These are phyloP conservation scores for Chrysoperla carnea DNA, from an alignment of 1,140 invertebrate species.

Conservation along the genomic window DNA sequence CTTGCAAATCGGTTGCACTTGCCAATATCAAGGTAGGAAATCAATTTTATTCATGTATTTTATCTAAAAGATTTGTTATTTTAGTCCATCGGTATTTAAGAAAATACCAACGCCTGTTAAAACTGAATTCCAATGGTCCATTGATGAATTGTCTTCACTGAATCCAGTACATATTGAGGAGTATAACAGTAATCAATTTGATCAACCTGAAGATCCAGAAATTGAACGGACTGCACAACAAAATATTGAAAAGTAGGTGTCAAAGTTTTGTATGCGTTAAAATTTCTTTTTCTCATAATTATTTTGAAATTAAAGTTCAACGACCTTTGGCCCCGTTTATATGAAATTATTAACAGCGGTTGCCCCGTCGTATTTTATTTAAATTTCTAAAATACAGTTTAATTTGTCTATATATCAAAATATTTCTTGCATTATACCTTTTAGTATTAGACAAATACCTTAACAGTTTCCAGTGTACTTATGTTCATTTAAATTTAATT, in stretches of 20 bases:
- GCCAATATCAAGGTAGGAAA: conserved; percentile 15
- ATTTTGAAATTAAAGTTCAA: too few relatives aligned
- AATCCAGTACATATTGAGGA: conserved; percentile 21
- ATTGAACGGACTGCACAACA: conserved; percentile 14
- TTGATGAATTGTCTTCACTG: conserved; percentile 18
- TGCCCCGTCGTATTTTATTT: too few relatives aligned
- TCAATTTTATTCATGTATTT: neutral
- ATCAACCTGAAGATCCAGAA: conserved; percentile 10
- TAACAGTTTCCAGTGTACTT: too few relatives aligned
- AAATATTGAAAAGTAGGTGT: conserved; percentile 13
- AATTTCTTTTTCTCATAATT: too few relatives aligned
- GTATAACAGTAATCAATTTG: conserved; percentile 12
- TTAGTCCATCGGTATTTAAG: conserved; percentile 17
- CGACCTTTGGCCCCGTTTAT: too few relatives aligned
- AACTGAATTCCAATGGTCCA: conserved; percentile 19
- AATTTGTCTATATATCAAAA: too few relatives aligned
- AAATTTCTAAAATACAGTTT: too few relatives aligned
- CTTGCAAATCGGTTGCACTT: conserved; percentile 15
- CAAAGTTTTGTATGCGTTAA: too few relatives aligned
- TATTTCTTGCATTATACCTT: too few relatives aligned
- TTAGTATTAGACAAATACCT: too few relatives aligned
- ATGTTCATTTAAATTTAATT: too few relatives aligned
- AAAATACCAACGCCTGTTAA: conserved; percentile 12
- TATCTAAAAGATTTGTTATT: conserved; percentile 6
- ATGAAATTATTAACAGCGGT: too few relatives aligned